Base-by-base conservation (phyloP, 1,140 invertebrate species). In the Chelonus insularis region DNA sequence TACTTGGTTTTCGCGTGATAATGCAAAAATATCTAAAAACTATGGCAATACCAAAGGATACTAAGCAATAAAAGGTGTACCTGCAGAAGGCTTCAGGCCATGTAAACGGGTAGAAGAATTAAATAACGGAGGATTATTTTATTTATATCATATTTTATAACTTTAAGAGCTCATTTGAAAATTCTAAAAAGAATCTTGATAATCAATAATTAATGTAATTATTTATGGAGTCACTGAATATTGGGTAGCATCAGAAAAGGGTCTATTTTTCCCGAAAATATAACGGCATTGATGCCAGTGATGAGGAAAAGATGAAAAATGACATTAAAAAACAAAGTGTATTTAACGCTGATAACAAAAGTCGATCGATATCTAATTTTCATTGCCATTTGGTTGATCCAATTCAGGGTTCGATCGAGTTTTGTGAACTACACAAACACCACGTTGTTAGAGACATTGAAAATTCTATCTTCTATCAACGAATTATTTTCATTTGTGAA, bases 361-460 rank as follows among this genome's bases (percentile, higher is more conserved):
- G 61, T 70, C 69, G 70, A 77, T 72, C 67, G 74, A 78, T 45
- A 78, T 75, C 72, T 64, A 64, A 63, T 52, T 25, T 39, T 36
- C 60, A 68, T 59, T 45, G 43, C 63, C 29, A 62, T 50, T 72
- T 78, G 75, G 76, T 80, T 78, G 74, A 79, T 72, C 74, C 77
- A 75, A 73, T 59, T 45, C 29, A 62, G 67, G 71, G 57, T 78
- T 79, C 72, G 68, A 77, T 75, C 68, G 70, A 63, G 64, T 72
- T 67, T 77, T 64, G 67, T 63, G 29, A 18, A 51, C 29, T 7
- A 29, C 32, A 4, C 2, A 55, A 11, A 14, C 36, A 34, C 52
- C 36, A 55, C 52, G 48, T 48, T 23, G 29, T 32, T 16, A n/a
- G 11, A 5, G 3, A 8, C 1, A 37, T 37, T 18, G 5, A n/a